Conservation (phyloP, 2,113 vertebrate species). For the Tiliqua scincoides region DNA sequence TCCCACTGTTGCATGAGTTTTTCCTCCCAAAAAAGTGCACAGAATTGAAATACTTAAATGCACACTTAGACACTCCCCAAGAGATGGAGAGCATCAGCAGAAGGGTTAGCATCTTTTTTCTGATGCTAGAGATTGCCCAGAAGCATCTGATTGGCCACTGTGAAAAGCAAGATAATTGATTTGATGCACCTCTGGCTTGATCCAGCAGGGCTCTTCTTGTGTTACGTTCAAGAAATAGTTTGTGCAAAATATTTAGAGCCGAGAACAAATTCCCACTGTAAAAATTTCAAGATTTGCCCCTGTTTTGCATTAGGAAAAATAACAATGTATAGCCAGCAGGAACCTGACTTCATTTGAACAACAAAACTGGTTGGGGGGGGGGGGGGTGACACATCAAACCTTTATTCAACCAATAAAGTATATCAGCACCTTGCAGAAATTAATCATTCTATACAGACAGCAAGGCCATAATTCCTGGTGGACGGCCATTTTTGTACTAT, state of each 20-base stretch:
- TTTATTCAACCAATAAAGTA: slow-evolving; percentile 56
- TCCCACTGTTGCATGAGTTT: neutral
- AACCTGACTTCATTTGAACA: slow-evolving; percentile 62
- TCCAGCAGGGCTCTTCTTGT: no score
- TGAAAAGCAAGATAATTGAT: no score
- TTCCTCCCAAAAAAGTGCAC: neutral
- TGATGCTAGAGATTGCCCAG: no score
- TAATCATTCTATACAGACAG: slow-evolving; percentile 41
- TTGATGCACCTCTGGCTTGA: no score
- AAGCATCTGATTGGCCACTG: no score
- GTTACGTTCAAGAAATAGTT: neutral
- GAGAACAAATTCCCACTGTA: slow-evolving; percentile 52
- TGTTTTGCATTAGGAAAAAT: slow-evolving; percentile 52
- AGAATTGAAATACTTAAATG: neutral
- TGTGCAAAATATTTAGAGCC: slow-evolving; percentile 15
- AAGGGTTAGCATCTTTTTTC: no score
- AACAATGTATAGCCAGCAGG: slow-evolving; percentile 50
- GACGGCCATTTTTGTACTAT: slow-evolving; percentile 39
- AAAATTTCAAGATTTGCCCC: slow-evolving; percentile 61
- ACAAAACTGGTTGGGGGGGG: slow-evolving; percentile 47
- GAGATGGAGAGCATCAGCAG: no score
- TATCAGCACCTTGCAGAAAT: slow-evolving; percentile 69
- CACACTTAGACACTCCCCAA: neutral
- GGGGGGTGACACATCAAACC: slow-evolving; percentile 25
- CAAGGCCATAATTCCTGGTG: slow-evolving; percentile 48